Conservation (phyloP, 2,888 invertebrate genomes). For the Oasisia sp. region DNA sequence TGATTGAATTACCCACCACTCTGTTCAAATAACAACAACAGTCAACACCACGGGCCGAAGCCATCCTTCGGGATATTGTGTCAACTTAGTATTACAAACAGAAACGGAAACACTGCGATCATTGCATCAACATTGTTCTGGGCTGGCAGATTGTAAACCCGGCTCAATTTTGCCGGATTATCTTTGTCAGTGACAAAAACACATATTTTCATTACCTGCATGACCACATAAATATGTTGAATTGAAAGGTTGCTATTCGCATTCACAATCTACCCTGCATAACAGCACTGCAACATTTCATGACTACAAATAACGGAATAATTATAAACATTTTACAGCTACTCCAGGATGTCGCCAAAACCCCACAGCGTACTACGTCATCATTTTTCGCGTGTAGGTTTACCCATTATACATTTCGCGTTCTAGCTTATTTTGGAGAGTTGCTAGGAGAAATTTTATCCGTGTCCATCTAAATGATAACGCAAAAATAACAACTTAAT, state of each 20-base stretch:
- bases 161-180: not conserved
- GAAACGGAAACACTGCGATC: no score
- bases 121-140: no score
- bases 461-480: conserved; percentile 12
- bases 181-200: not conserved
- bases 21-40: no score
- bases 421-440: not conserved
- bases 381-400: not conserved
- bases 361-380: not conserved
- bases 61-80: no score
- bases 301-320: not conserved
- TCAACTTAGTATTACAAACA: no score
- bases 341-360: not conserved
- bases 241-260: not conserved
- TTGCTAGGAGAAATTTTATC: not conserved
- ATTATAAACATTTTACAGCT: not conserved
- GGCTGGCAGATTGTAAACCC: no score
- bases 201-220: not conserved
- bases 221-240: not conserved
- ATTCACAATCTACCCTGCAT: not conserved
- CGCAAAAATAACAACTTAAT: not conserved
- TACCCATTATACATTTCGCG: conserved; percentile 6
- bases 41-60: no score
- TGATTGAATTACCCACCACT: no score
- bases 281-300: not conserved